Conservation (phyloP, 1,140 invertebrate species). For the Brachionus asplanchnoidis region DNA sequence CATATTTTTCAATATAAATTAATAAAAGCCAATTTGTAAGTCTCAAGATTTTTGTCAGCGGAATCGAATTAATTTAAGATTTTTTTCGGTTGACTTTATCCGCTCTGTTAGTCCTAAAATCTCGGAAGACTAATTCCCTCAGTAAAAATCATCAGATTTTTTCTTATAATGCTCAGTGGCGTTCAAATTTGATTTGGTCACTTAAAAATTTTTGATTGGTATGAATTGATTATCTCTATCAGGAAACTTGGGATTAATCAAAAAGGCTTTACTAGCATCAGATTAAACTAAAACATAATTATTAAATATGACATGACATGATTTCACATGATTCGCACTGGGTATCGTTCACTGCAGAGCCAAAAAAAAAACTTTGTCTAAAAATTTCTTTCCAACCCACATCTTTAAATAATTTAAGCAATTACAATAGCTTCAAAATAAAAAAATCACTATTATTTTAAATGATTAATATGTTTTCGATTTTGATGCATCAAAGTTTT, state of each 20-base stretch:
- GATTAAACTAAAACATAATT: not conserved
- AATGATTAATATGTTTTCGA: too few species aligned
- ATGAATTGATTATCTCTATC: not conserved
- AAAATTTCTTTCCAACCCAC: too few species aligned
- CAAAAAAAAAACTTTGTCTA: too few species aligned
- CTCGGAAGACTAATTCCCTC: not conserved
- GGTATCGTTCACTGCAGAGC: too few species aligned
- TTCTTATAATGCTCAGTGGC: not conserved
- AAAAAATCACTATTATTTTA: too few species aligned
- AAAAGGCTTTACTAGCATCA: not conserved
- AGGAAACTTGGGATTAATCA: not conserved
- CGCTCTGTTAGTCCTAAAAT: not conserved
- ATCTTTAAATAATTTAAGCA: too few species aligned
- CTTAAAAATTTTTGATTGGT: not conserved
- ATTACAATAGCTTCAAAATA: too few species aligned
- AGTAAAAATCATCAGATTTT: not conserved
- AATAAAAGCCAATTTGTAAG: not conserved
- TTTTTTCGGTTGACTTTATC: not conserved
- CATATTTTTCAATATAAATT: not conserved
- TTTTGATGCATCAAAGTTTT: too few species aligned
- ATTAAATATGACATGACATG: not conserved
- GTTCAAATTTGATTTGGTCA: not conserved
- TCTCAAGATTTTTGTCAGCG: not conserved
- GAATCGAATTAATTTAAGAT: not conserved
- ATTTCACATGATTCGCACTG: too few species aligned